Base-by-base conservation (phyloP, 1,140 invertebrate genomes). In the Cotesia vestalis region DNA sequence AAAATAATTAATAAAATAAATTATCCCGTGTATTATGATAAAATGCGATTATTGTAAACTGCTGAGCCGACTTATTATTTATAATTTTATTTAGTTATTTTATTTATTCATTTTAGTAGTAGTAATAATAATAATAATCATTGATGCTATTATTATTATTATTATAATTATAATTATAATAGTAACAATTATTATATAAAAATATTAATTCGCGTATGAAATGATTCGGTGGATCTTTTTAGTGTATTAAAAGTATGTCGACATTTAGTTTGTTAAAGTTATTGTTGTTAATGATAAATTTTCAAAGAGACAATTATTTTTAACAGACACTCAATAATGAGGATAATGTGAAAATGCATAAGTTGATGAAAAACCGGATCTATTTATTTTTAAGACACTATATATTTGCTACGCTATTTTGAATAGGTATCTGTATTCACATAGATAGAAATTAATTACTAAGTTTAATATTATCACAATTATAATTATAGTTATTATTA, bases 341-440 rank as follows among this genome's bases (percentile, higher is more conserved):
- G 27, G 27, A 20, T n/a, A 6, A 4, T 6, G 17, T 20, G 53
- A 57, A 57, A 57, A 27, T 27, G 40, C 40, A 46, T 46, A 6
- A 46, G 40, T 46, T 46, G 40, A 46, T 46, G 11, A 9, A 9
- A 11, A 46, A 46, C 40, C 40, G 40, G 11, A 46, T 46, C 40
- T 46, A 46, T 46, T 46, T 46, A 46, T 46, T 46, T 46, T 9
- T 46, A 46, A 46, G 40, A 11, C 40, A 46, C 40, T 46, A 46
- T 46, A 46, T 46, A 46, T 46, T 46, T 67, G 27, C 63, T 71
- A 27, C 52, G 35, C 61, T 64, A 40, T 71, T 63, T 20, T 57
- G 11, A 46, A 9, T 46, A 71, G 59, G 60, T 73, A 64, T 70
- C 66, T 66, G 55, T 70, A 73, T 63, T 70, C 66, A 74, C 69